Evolutionary conservation across 2,888 invertebrate species (phyloP), one percentile per base, ranked within the genome.

Genomic region (Cancer borealis): DNA sequence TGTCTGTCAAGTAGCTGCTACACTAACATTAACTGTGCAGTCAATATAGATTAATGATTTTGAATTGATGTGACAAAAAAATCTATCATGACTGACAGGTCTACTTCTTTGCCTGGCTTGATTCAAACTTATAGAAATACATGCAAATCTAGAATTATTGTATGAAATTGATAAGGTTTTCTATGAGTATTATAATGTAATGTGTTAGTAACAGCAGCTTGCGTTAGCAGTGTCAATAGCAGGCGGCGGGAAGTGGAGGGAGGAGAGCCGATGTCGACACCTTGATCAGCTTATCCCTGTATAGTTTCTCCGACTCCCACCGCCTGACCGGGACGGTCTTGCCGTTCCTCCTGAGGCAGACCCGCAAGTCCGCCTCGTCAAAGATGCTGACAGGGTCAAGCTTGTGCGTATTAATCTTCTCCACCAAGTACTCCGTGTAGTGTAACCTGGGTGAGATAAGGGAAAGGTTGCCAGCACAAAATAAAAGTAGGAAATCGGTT

Each of bases 351-450:
- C 97, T 97, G 96, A 98, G 97, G 96, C 98, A 97, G 93, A 98
- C 98, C 97, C 98, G 98, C 96, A 99, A 97, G 97, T 98, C 98
- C 96, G 98, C 98, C 96, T 98, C 97, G 96, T 97, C 97, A 97
- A 99, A 97, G 96, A 98, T 97, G 95, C 97, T 97, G 96, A 98
- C 97, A 92, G 98, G 98, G 96, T 99, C 99, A 96, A 98, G 96
- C 96, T 97, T 97, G 96, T 97, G 97, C 96, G 97, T 97, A 96
- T 98, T 98, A 96, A 98, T 98, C 97, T 98, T 97, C 96, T 97
- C 97, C 96, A 98, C 98, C 96, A 99, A 97, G 97, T 98, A 98
- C 97, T 99, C 99, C 97, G 98, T 97, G 97, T 98, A 98, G 97
- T 99, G 99, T 96, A 97, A 97, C 97, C 99, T 99, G 96, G 87